These are phyloP conservation scores for Caenorhabditis parvicauda DNA, from an alignment of 2,888 invertebrate species.

Conservation along the genomic window DNA sequence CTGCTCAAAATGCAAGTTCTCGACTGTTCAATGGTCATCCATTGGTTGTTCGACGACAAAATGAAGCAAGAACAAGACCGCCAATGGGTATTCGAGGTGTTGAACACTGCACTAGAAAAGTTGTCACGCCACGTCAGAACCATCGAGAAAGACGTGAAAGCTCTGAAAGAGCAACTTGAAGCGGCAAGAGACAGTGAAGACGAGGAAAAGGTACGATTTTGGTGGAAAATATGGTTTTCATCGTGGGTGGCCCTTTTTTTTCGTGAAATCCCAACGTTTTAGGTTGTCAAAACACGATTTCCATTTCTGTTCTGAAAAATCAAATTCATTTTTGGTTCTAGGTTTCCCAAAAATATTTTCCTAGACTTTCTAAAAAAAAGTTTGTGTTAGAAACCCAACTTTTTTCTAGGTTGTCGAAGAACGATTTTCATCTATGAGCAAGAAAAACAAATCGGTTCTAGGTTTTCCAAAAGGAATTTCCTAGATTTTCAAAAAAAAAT, in stretches of 20 bases:
- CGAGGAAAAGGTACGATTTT: not conserved
- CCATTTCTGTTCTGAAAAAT: no score
- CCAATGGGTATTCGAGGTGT: constrained; percentile 91
- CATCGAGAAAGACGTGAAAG: constrained; percentile 27
- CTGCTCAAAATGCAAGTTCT: constrained; percentile 94
- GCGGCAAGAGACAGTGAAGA: constrained; percentile 4
- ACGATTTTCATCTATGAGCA: no score
- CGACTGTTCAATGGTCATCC: constrained; percentile 92
- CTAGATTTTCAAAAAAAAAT: not conserved
- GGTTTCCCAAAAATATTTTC: no score
- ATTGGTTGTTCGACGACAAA: constrained; percentile 71
- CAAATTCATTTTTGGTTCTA: not conserved
- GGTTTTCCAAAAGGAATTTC: no score
- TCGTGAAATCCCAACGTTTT: not conserved
- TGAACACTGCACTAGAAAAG: constrained; percentile 90
- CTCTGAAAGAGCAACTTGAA: constrained; percentile 23
- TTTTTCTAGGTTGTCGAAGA: no score
- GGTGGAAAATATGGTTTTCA: no score
- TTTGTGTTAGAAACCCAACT: no score
- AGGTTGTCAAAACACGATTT: not conserved
- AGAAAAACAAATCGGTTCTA: no score
- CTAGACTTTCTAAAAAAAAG: no score
- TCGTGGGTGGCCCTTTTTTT: not conserved
- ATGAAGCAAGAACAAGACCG: constrained; percentile 66
- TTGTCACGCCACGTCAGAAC: constrained; percentile 72